Base-by-base conservation (phyloP, 2,113 vertebrate species). In the Mesocricetus auratus region DNA sequence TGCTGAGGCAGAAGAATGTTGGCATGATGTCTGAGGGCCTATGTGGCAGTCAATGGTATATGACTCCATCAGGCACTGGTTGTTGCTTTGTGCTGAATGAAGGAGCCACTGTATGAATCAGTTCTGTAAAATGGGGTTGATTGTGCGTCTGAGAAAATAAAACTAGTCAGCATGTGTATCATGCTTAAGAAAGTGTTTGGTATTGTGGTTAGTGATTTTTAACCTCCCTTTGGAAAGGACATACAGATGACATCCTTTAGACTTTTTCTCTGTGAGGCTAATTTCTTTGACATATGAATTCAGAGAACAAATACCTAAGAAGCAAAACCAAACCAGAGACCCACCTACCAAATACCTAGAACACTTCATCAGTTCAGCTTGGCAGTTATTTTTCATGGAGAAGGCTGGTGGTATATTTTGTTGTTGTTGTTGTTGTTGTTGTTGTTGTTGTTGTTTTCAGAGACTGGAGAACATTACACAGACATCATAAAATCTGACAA, bases 241-340 rank as follows among this genome's bases (percentile, higher is more conserved):
- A 31, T 64, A 69, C 60, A 64, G 26, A 50, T 86, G 21, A 78
- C 16, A 93, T 39, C 33, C 13, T 81, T 86, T 77, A 81, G 7
- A 26, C 60, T 82, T 86, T 94, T 12, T 92, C 45, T 95, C 73
- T 77, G 16, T 77, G 53, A 62, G 29, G 36, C 19, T 89, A 58
- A 47, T 92, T 97, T 95, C 79, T 88, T 68, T 93, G 92, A 96
- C 53, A 71, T 93, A 77, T 90, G 79, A 82, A n/a, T 93, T 88
- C 66, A 64, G 66, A 89, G 31, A 73, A 93, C 62, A 60, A 92
- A 94, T 94, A 89, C 11, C 24, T 53, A 47, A 50, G 45, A 68
- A 11, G 58, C 42, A 15, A 26, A 29, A 9, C 31, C 7, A 71
- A 45, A 22, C 26, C 39, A 68, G 24, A 60, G 31, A 53, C 1